These are phyloP conservation scores for Sus scrofa DNA, from an alignment of 2,113 vertebrate species.

Conservation along the genomic window DNA sequence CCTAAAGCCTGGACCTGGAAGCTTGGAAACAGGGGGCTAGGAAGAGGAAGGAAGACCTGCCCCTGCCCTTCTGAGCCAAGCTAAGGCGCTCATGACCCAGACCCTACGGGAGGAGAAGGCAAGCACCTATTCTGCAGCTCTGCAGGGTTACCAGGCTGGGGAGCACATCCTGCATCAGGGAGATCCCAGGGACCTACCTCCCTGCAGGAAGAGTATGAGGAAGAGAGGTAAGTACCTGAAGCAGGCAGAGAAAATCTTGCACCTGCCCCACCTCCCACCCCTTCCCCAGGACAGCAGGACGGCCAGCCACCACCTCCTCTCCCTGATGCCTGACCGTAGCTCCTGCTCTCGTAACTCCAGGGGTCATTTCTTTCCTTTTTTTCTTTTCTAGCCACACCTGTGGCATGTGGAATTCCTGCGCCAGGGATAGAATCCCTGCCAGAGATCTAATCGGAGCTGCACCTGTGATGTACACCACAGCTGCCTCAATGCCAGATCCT, in stretches of 20 bases:
- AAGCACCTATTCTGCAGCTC: constrained; percentile 58
- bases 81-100: constrained; percentile 84
- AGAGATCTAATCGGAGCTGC: too few relatives aligned
- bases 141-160: constrained; percentile 85
- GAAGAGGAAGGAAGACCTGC: constrained; percentile 67
- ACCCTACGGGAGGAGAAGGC: constrained; percentile 84
- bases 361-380: neutral
- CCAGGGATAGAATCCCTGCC: too few relatives aligned
- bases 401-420: too few relatives aligned
- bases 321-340: neutral
- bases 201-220: constrained; percentile 88
- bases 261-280: constrained; percentile 66
- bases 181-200: constrained; percentile 87
- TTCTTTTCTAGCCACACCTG: too few relatives aligned
- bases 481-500: too few relatives aligned
- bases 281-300: neutral
- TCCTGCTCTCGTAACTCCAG: neutral
- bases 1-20: neutral
- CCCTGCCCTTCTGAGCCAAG: constrained; percentile 82
- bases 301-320: neutral
- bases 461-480: too few relatives aligned
- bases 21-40: constrained; percentile 49
- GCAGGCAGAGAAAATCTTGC: constrained; percentile 88
- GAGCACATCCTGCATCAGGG: constrained; percentile 90
- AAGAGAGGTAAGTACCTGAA: constrained; percentile 89